phyloP scores from a whole-genome alignment of 2,113 vertebrate genomes.

The Peucedramus taeniatus region DNA sequence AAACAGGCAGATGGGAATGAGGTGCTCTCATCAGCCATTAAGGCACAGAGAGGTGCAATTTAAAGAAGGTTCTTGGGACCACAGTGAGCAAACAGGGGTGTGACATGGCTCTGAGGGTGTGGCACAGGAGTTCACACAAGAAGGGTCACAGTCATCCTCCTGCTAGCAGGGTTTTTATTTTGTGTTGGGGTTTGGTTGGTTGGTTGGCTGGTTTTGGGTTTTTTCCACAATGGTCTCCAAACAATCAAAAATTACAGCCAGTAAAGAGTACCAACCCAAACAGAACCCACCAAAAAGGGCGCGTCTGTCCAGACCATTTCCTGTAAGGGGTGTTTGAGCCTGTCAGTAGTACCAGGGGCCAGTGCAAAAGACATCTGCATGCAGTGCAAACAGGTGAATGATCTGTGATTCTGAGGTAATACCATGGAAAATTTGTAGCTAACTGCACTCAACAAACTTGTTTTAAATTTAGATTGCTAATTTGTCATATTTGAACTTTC shows the following conservation, averaged over 20 bases:
- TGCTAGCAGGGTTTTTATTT: neutral
- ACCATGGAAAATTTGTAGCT: neutral
- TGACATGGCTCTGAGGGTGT: fast-evolving
- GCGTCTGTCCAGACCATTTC: fast-evolving
- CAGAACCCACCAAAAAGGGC: fast-evolving
- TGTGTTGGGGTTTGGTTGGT: neutral
- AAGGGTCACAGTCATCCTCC: neutral
- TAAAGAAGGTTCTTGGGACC: neutral
- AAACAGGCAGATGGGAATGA: neutral
- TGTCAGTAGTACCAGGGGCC: neutral
- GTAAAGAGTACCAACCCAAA: neutral
- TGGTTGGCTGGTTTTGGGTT: neutral
- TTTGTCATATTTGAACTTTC: neutral
- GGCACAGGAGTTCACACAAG: fast-evolving
- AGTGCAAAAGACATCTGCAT: fast-evolving
- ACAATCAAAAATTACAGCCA: neutral
- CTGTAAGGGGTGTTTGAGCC: neutral
- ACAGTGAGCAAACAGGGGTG: fast-evolving
- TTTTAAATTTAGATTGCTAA: neutral
- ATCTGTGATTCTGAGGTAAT: neutral
- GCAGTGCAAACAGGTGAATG: neutral
- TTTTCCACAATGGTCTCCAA: neutral
- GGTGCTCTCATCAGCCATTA: neutral
- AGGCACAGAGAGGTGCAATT: fast-evolving
- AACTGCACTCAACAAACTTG: neutral